These are phyloP conservation scores for Alitta virens DNA, from an alignment of 2,888 invertebrate genomes.

Conservation along the genomic window DNA sequence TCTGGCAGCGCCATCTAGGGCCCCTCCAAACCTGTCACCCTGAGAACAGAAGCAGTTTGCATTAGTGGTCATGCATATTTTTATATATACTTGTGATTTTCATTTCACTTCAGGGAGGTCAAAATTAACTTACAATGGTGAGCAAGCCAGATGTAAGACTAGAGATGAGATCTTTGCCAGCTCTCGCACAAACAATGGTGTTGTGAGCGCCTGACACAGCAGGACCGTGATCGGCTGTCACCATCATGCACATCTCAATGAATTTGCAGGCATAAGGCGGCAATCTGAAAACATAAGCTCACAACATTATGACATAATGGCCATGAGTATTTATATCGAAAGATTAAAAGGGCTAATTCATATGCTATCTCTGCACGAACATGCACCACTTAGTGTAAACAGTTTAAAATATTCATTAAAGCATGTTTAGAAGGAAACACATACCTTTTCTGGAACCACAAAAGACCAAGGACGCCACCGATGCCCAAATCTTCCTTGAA, in stretches of 20 bases:
- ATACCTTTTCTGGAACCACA: slow-evolving; percentile 92
- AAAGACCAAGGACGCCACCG: slow-evolving; percentile 91
- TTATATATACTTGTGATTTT: not conserved
- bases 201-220: slow-evolving; percentile 98
- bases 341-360: no score
- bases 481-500: slow-evolving; percentile 93
- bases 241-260: slow-evolving; percentile 98
- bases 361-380: no score
- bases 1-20: slow-evolving; percentile 93
- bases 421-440: no score
- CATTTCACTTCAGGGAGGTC: not conserved
- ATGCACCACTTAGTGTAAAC: no score
- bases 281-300: slow-evolving; percentile 65
- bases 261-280: slow-evolving; percentile 94
- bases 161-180: slow-evolving; percentile 96
- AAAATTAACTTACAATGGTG: slow-evolving; percentile 77
- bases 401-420: no score
- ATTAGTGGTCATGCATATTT: not conserved
- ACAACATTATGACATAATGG: no score
- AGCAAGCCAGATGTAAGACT: slow-evolving; percentile 92
- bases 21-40: slow-evolving; percentile 99
- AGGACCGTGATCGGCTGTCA: slow-evolving; percentile 93
- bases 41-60: slow-evolving; percentile 56
- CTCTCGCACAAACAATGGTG: slow-evolving; percentile 94
- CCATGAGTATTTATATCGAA: no score